These are phyloP conservation scores for Polymixis flavicincta DNA, from an alignment of 2,888 invertebrate genomes.

Conservation along the genomic window DNA sequence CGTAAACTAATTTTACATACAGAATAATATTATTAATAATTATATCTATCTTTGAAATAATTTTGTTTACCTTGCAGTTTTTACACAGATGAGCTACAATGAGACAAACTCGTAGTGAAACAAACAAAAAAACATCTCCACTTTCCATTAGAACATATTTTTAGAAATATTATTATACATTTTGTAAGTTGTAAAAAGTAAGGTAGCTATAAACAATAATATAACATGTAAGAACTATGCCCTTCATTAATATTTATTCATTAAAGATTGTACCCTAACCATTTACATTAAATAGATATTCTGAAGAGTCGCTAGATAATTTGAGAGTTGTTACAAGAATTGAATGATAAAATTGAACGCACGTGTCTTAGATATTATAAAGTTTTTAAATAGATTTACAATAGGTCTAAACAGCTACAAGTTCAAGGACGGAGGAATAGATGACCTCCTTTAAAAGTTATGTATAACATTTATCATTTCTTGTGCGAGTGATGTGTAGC, in stretches of 20 bases:
- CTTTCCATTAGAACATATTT: slow-evolving; percentile 19
- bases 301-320: slow-evolving; percentile 65
- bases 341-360: slow-evolving; percentile 57
- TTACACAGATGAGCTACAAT: slow-evolving; percentile 8
- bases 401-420: slow-evolving; percentile 38
- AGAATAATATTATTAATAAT: too few species aligned
- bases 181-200: slow-evolving; percentile 45
- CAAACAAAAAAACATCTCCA: neutral
- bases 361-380: slow-evolving; percentile 66
- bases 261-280: slow-evolving; percentile 16
- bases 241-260: slow-evolving; percentile 20
- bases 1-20: neutral
- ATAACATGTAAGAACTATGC: slow-evolving; percentile 16
- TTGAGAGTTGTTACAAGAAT: slow-evolving; percentile 44
- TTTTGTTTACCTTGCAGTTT: slow-evolving; percentile 10
- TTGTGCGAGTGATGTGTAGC: neutral
- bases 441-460: slow-evolving; percentile 3
- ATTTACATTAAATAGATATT: slow-evolving; percentile 38
- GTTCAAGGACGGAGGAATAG: slow-evolving; percentile 19
- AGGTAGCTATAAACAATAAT: slow-evolving; percentile 21
- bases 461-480: neutral
- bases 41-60: neutral
- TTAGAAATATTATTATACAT: slow-evolving; percentile 14
- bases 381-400: slow-evolving; percentile 62
- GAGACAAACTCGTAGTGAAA: neutral